A percentile compares a stretch with the other conserved stretches of the same genome.
Conservation (phyloP, 2,888 invertebrate genomes). For the Mamestra brassicae region DNA sequence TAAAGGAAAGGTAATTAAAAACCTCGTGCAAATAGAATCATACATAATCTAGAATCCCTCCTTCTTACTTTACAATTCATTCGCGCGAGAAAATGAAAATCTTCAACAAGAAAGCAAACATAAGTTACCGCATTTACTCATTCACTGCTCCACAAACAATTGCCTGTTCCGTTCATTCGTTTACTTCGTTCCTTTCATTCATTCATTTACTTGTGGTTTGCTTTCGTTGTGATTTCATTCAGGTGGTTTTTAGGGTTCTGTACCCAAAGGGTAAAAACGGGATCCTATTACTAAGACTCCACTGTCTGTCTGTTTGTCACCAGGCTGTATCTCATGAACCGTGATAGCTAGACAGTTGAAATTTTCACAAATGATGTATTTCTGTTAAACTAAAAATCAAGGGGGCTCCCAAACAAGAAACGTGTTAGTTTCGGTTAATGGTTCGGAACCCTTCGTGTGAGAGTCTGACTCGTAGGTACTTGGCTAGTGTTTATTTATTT, state of each 20-base stretch:
- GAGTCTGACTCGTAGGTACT: no score
- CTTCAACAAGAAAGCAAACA: slow-evolving; percentile 17
- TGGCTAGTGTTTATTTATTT: neutral
- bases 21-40: slow-evolving; percentile 26
- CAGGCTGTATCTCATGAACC: no score
- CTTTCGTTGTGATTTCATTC: neutral
- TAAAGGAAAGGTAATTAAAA: slow-evolving; percentile 38
- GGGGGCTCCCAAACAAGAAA: no score
- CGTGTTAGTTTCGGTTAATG: no score
- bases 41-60: slow-evolving; percentile 2
- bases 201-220: slow-evolving; percentile 7
- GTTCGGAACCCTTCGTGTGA: no score
- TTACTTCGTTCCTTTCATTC: neutral
- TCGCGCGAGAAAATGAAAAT: slow-evolving; percentile 18
- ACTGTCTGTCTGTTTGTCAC: no score
- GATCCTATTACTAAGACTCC: no score
- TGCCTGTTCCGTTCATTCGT: slow-evolving; percentile 20
- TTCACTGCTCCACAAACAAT: slow-evolving; percentile 25
- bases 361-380: no score
- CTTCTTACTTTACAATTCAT: slow-evolving; percentile 35
- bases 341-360: no score
- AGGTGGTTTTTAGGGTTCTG: no score
- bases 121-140: slow-evolving; percentile 17
- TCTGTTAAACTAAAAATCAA: no score
- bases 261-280: no score